Conservation (phyloP, 1,140 invertebrate genomes). For the Eupristina koningsbergeri region DNA sequence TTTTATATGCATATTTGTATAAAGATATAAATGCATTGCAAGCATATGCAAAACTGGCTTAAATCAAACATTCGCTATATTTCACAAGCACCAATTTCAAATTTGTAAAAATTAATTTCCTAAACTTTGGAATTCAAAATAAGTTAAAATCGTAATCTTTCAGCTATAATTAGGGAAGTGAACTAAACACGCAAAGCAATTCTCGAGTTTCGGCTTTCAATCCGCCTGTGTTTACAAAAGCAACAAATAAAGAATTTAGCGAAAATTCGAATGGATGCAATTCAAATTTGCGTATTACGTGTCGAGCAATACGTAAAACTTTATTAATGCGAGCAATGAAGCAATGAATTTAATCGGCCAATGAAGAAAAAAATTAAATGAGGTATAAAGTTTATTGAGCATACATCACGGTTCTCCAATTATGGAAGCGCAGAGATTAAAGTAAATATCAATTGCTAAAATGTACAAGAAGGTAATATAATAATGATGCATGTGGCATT, state of each 20-base stretch:
- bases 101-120: neutral
- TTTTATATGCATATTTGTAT: too few relatives aligned
- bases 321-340: too few relatives aligned
- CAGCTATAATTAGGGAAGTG: slow-evolving; percentile 5
- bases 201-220: neutral
- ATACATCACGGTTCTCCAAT: neutral
- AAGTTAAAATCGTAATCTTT: neutral
- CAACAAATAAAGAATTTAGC: neutral
- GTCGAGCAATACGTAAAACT: too few relatives aligned
- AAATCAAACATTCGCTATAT: too few relatives aligned
- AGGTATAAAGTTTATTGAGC: too few relatives aligned
- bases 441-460: neutral
- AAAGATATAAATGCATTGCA: too few relatives aligned
- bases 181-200: neutral
- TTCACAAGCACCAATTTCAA: neutral
- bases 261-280: neutral
- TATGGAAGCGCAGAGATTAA: neutral
- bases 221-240: neutral
- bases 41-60: too few relatives aligned
- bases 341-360: too few relatives aligned
- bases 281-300: neutral
- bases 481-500: neutral
- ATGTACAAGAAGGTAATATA: neutral
- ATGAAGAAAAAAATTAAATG: too few relatives aligned
- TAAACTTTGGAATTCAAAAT: neutral